phyloP scores from a whole-genome alignment of 2,797 vertebrate species.

The Cirrhinus mrigala region DNA sequence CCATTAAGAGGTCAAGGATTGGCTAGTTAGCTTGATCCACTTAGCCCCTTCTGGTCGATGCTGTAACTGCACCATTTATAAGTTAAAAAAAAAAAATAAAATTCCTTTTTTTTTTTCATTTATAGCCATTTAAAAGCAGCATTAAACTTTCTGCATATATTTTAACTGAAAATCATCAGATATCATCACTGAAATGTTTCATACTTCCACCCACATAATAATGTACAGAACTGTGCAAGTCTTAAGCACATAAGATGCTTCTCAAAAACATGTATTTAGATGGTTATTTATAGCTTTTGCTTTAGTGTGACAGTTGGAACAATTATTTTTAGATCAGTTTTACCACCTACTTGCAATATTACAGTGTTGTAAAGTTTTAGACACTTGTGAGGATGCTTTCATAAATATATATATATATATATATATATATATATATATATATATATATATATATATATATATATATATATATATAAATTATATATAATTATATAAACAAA shows the following conservation, averaged over 20 bases:
- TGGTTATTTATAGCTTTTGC: background rate
- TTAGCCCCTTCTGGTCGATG: background rate
- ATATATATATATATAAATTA: no score
- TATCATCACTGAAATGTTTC: background rate
- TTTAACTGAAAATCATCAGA: no score
- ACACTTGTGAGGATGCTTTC: background rate
- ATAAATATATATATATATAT: background rate
- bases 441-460: no score
- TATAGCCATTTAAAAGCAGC: background rate
- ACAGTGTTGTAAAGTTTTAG: background rate
- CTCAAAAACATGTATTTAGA: background rate
- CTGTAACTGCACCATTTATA: background rate
- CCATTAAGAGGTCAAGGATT: slow-evolving; percentile 15
- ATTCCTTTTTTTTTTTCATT: no score
- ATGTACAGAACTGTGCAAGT: background rate
- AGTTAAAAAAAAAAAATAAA: no score
- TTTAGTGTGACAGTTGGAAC: background rate
- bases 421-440: no score
- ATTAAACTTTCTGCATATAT: background rate
- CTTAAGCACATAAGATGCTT: background rate
- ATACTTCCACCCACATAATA: background rate
- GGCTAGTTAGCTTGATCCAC: background rate
- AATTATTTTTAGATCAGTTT: background rate
- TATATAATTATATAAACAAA: no score
- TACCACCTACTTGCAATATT: background rate